Evolutionary conservation across 2,888 invertebrate genomes (phyloP), one percentile per base, ranked within the genome.

Genomic region (Sacculina carcini): DNA sequence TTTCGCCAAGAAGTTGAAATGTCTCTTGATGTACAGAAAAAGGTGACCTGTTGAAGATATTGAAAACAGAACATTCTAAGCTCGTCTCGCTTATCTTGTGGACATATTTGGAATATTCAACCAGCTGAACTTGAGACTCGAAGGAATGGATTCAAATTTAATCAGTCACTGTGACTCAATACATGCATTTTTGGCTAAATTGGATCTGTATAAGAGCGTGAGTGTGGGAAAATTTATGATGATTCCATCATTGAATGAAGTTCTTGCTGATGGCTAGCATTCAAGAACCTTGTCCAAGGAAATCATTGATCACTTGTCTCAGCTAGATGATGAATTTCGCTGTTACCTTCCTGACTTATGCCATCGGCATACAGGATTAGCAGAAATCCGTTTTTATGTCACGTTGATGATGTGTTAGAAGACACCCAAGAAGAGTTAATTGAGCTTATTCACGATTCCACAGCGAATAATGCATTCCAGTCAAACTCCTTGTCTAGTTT

Each of bases 71-170:
- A 44, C 44, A 44, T 24, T 44, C n/a, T n/a, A n/a, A n/a, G n/a
- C n/a, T n/a, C n/a, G n/a, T n/a, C n/a, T n/a, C n/a, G n/a, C n/a
- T 44, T 44, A 24, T 23, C 23, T 24, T n/a, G n/a, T n/a, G n/a
- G n/a, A n/a, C n/a, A n/a, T n/a, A n/a, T n/a, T n/a, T n/a, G n/a
- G n/a, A n/a, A n/a, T n/a, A n/a, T n/a, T n/a, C n/a, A n/a, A n/a
- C n/a, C n/a, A n/a, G n/a, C n/a, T n/a, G n/a, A n/a, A 44, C 44
- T 44, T 44, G 44, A 44, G 44, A 44, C 44, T 44, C 44, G n/a
- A 44, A 44, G 44, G 44, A 44, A 44, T 23, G 3, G 3, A 5
- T 44, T n/a, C 44, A 44, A 44, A 44, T 24, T 5, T 44, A 24
- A n/a, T n/a, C n/a, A n/a, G n/a, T n/a, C n/a, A n/a, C n/a, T n/a